These are phyloP conservation scores for Ornithoptera priamus DNA, from an alignment of 2,888 invertebrate species.

Conservation along the genomic window DNA sequence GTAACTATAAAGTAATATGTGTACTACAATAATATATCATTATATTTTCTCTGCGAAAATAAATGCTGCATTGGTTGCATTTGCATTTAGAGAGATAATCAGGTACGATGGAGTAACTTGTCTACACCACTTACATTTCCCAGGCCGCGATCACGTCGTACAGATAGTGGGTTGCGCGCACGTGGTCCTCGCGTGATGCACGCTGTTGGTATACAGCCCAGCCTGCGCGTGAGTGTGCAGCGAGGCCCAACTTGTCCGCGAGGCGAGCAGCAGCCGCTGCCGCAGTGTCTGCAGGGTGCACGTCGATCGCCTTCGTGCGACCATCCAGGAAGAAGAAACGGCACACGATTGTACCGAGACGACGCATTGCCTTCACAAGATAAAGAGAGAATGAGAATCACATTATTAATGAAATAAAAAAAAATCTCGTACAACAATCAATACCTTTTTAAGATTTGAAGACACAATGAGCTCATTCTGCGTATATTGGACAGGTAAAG, in stretches of 20 bases:
- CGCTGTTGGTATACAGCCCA: slow-evolving; percentile 97
- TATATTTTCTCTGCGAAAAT: no score
- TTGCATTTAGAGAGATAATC: background rate
- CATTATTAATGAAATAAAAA: no score
- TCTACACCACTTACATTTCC: slow-evolving; percentile 87
- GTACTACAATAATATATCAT: no score
- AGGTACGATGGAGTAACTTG: background rate
- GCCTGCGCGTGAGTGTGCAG: slow-evolving; percentile 86
- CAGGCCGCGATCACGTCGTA: slow-evolving; percentile 97
- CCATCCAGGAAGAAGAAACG: slow-evolving; percentile 97
- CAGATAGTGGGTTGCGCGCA: slow-evolving; percentile 93
- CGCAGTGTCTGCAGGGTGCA: slow-evolving; percentile 96
- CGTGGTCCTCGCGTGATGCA: slow-evolving; percentile 93
- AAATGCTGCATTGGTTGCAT: no score
- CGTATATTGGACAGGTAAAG: no score
- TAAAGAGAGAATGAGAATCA: no score
- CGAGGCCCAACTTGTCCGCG: slow-evolving; percentile 92
- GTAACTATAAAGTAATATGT: no score
- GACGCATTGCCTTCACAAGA: slow-evolving; percentile 87
- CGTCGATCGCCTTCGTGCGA: slow-evolving; percentile 95
- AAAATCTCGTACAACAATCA: no score
- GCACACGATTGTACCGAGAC: slow-evolving; percentile 94
- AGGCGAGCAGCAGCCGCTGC: slow-evolving; percentile 93
- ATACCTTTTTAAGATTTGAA: no score
- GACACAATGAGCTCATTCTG: no score